These are phyloP conservation scores for Halyomorpha halys DNA, from an alignment of 1,140 invertebrate species.

Conservation along the genomic window DNA sequence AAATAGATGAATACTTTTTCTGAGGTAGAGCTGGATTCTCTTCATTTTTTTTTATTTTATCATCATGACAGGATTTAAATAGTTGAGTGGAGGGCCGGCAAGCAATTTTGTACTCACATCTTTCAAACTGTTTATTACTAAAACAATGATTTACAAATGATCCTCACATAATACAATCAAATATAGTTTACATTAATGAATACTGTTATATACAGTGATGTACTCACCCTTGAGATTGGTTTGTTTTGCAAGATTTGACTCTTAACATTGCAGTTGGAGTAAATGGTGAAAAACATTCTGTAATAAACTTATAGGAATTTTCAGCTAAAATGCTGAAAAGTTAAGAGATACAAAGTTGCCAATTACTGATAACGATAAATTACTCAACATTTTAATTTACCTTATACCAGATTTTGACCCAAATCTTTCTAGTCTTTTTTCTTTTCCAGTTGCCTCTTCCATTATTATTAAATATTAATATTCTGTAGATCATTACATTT, in stretches of 20 bases:
- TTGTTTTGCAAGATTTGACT: background rate
- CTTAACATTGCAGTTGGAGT: background rate
- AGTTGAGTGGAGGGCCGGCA: background rate
- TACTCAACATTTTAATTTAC: too few species aligned
- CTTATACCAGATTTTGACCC: too few species aligned
- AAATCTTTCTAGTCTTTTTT: too few species aligned
- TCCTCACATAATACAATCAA: background rate
- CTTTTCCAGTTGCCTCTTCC: too few species aligned
- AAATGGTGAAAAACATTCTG: background rate
- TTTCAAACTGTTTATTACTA: background rate
- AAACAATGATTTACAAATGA: background rate
- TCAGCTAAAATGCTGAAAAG: too few species aligned
- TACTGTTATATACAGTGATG: background rate
- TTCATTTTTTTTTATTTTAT: background rate
- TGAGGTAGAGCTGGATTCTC: background rate
- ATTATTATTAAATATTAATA: too few species aligned
- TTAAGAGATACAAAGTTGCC: too few species aligned
- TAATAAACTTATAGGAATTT: background rate
- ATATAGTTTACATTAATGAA: too few species aligned
- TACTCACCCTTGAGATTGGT: background rate
- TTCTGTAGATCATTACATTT: too few species aligned
- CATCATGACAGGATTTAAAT: background rate
- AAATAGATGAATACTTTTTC: background rate
- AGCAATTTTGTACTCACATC: background rate
- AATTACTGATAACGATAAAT: too few species aligned